Base-by-base conservation (phyloP, 2,797 vertebrate genomes). In the Hoplostethus atlanticus region DNA sequence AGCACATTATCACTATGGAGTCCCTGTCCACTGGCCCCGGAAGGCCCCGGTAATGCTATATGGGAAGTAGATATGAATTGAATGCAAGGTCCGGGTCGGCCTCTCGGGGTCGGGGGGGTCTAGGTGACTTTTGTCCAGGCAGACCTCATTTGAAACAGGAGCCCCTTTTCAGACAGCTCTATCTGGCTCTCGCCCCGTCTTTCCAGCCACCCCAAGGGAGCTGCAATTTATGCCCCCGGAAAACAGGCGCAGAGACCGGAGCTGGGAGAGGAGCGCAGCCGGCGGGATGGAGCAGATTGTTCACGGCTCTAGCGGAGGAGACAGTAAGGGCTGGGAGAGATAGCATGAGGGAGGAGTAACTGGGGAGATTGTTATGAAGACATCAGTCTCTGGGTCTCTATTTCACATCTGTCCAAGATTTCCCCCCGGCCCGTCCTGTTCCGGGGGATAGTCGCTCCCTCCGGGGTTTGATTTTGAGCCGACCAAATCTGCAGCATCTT, bases 81-180 rank as follows among this genome's bases (percentile, higher is more conserved):
- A 34, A 34, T 34, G 34, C 34, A 34, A 34, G 34, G 34, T 34
- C 6, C 34, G 34, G 4, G 34, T 34, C 4, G 34, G 34, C 34
- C 34, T 6, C 6, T 6, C 4, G 8, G 42, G 60, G 58, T 21
- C 1, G 21, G 76, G 63, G 57, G 74, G 72, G 83, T 81, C 42
- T 50, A 52, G 77, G 83, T 77, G 87, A 89, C 87, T 84, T 91
- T 84, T 81, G 92, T 93, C 87, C 79, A 58, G 83, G 21, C 83
- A 77, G 76, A 86, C 69, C 84, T 90, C 91, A 92, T 90, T 71
- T 87, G 87, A 93, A 95, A 91, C 91, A 93, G 90, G 83, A 91
- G 87, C 71, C 54, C 21, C 21, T 61, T 75, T 83, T 88, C 86
- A 91, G 91, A 93, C 89, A 83, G 83, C 89, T 93, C 90, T 89